Percentiles rank a stretch among this genome's conserved stretches.
These are phyloP conservation scores for Pristionchus mayeri DNA, from an alignment of 2,888 invertebrate genomes.

Conservation along the genomic window DNA sequence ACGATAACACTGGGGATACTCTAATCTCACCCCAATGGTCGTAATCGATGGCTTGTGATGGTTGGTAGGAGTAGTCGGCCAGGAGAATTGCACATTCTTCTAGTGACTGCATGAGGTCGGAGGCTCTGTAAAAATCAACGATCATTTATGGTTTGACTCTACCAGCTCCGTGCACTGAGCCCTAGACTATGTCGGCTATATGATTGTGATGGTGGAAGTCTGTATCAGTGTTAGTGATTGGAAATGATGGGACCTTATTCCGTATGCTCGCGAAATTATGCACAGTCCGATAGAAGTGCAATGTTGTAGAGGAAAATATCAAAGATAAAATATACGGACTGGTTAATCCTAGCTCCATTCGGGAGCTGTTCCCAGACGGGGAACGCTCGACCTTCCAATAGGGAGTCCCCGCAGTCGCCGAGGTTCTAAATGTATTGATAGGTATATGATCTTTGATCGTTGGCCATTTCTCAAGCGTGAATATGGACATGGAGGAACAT, in stretches of 20 bases:
- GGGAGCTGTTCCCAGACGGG: slow-evolving; percentile 64
- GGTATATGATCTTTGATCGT: no score
- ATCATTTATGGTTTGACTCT: no score
- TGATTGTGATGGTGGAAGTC: no score
- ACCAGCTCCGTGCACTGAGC: no score
- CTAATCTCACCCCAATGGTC: slow-evolving; percentile 44
- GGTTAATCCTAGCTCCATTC: background rate
- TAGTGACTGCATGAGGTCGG: slow-evolving; percentile 65
- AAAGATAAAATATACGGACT: slow-evolving; percentile 22
- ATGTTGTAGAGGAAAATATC: no score
- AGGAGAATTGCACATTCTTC: slow-evolving; percentile 65
- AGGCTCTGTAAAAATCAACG: slow-evolving; percentile 41
- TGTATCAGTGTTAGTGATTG: no score
- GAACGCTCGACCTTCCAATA: slow-evolving; percentile 56
- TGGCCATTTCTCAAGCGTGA: no score
- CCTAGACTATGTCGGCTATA: no score
- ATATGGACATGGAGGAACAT: no score
- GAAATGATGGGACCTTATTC: background rate
- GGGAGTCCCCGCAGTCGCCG: slow-evolving; percentile 67
- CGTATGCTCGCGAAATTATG: no score
- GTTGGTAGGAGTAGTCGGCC: slow-evolving; percentile 55
- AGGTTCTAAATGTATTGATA: slow-evolving; percentile 59
- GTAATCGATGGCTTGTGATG: slow-evolving; percentile 17
- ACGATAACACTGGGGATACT: no score
- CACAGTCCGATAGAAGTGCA: no score